Base-by-base conservation (phyloP, 1,140 invertebrate species). In the Bombus balteatus region DNA sequence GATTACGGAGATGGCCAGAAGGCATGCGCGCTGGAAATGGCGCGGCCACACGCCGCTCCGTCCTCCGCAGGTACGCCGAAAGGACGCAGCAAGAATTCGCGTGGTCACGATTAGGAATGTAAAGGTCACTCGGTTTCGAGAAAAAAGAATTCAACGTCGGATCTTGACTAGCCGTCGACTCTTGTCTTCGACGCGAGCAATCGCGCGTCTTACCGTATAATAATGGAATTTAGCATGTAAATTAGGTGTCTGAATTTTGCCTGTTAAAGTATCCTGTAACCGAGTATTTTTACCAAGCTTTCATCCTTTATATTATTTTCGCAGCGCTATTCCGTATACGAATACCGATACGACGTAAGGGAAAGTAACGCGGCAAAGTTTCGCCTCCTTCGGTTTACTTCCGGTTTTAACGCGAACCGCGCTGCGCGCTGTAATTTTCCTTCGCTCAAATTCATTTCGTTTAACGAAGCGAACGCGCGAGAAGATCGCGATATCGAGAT, bases 11-110 rank as follows among this genome's bases (percentile, higher is more conserved):
- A 86, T 82, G 71, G 84, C 76, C 87, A 73, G 73, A 84, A 83
- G 86, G 88, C 88, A 90, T 90, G 89, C 89, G 88, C 89, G 71
- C 85, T 87, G 89, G 88, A 90, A 87, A 90, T 82, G 85, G 87
- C 87, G 88, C 84, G 88, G 88, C 70, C 81, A 82, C 84, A 75
- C 78, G 66, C 84, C 83, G 71, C 53, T 71, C 43, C 70, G 76
- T 57, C 47, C 15, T 62, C 68, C 68, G 68, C 71, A 66, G 59
- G 80, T 86, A 81, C 85, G 83, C 73, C 78, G 73, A 73, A 83
- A 77, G 78, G 87, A 88, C 66, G 74, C 34, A 22, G 65, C 34
- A 88, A 86, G 87, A 88, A 86, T 88, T 88, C 83, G 83, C 87
- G 83, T 74, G 83, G 87, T 88, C 87, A 86, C 83, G 77, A 88